These are phyloP conservation scores for Xenus cinereus DNA, from an alignment of 2,113 vertebrate species.

Conservation along the genomic window DNA sequence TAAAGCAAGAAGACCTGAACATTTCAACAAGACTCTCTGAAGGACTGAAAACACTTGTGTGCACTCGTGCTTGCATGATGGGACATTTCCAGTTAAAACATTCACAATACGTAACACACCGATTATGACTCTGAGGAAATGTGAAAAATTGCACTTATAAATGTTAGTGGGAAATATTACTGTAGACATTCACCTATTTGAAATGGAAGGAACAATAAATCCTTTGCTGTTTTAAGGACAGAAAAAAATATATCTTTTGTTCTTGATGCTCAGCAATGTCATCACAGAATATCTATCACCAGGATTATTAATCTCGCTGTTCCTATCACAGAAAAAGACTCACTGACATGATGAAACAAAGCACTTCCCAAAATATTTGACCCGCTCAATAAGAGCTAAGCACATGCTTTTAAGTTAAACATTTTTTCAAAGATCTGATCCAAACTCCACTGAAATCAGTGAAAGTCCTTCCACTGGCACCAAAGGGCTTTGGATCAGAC, in stretches of 20 bases:
- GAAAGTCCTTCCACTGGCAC: slow-evolving; percentile 1
- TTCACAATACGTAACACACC: not conserved
- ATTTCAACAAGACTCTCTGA: not conserved
- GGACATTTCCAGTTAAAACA: not conserved
- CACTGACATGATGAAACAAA: slow-evolving; percentile 18
- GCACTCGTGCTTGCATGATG: not conserved
- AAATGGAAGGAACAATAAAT: not conserved
- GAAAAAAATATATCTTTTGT: not conserved
- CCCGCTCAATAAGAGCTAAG: slow-evolving; percentile 4
- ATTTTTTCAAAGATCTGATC: slow-evolving; percentile 9
- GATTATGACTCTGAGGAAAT: not conserved
- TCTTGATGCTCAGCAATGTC: not conserved
- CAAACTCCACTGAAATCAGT: not conserved
- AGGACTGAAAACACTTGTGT: not conserved
- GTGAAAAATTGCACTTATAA: not conserved
- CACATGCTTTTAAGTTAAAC: not conserved
- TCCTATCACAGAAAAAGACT: not conserved
- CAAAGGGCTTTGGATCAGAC: slow-evolving; percentile 12
- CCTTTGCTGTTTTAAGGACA: not conserved
- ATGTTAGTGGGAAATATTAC: not conserved
- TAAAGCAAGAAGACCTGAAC: not conserved
- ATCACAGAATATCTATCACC: not conserved
- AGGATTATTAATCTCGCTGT: not conserved
- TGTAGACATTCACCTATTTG: not conserved
- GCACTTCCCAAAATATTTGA: slow-evolving; percentile 30